Evolutionary conservation across 1,140 invertebrate genomes (phyloP).

Genomic region (Rhysida immarginata): DNA sequence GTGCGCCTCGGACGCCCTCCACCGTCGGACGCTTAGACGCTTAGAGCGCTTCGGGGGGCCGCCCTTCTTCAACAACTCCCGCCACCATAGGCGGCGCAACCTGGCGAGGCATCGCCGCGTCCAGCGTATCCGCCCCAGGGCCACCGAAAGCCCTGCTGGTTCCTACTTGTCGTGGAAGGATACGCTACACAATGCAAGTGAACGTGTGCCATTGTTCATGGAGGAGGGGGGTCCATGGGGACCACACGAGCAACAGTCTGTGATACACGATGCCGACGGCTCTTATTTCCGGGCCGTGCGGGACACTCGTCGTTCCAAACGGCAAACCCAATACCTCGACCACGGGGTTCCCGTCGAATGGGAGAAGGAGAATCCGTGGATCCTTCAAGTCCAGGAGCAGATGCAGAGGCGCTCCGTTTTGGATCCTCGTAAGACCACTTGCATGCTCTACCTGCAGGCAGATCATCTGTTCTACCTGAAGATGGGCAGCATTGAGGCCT

Average conservation of each 20-base stretch:
- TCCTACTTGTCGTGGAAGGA: background rate
- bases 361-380: background rate
- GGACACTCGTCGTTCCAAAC: background rate
- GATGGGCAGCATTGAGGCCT: slow-evolving; percentile 81
- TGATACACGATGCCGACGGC: background rate
- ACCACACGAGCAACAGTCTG: background rate
- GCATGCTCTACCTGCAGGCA: slow-evolving; percentile 84
- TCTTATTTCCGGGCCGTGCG: background rate
- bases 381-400: slow-evolving; percentile 20
- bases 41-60: background rate
- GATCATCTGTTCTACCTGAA: slow-evolving; percentile 87
- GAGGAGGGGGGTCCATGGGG: background rate
- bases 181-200: background rate
- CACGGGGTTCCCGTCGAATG: background rate
- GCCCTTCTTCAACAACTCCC: background rate
- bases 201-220: background rate
- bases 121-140: background rate
- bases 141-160: background rate
- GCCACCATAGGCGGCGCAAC: background rate
- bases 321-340: background rate
- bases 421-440: slow-evolving; percentile 53
- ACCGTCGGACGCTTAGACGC: background rate
- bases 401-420: slow-evolving; percentile 50
- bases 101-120: background rate
- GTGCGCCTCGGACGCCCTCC: slow-evolving; percentile 41